These are phyloP conservation scores for Deroplatys truncata DNA, from an alignment of 2,888 invertebrate genomes.

Conservation along the genomic window DNA sequence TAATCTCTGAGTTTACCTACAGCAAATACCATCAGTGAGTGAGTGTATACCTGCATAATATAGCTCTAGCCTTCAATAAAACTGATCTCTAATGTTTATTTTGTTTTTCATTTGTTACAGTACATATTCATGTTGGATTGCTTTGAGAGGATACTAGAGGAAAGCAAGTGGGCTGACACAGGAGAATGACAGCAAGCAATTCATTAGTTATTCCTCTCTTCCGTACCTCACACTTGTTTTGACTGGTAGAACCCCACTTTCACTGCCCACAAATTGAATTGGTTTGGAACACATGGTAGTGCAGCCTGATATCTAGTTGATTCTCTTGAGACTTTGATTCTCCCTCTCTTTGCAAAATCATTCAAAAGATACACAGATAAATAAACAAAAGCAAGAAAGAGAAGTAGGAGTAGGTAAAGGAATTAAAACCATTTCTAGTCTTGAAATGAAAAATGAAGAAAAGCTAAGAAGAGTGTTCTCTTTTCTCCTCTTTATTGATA, in stretches of 20 bases:
- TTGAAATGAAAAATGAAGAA: not conserved
- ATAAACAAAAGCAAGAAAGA: not conserved
- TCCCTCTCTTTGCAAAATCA: not conserved
- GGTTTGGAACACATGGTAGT: not conserved
- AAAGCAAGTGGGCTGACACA: slow-evolving; percentile 79
- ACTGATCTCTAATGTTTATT: not conserved
- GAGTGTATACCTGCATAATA: too few relatives aligned
- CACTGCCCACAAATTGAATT: not conserved
- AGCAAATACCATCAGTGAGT: too few relatives aligned
- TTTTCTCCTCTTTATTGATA: not conserved
- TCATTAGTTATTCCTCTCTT: not conserved
- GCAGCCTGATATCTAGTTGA: not conserved
- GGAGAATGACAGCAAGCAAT: slow-evolving; percentile 60
- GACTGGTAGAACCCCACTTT: not conserved
- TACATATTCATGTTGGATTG: slow-evolving; percentile 88
- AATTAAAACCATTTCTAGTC: not conserved
- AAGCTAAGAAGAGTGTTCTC: not conserved
- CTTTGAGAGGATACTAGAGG: slow-evolving; percentile 92
- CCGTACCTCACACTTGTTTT: slow-evolving; percentile 16
- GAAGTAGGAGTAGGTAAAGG: not conserved
- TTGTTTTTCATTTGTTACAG: slow-evolving; percentile 50
- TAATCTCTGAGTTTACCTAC: too few relatives aligned
- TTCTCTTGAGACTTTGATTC: not conserved
- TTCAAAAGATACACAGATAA: not conserved
- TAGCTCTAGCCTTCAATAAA: too few relatives aligned